Percentiles rank a stretch among this genome's conserved stretches.
Conservation (phyloP, 2,113 vertebrate genomes). For the Apus apus region DNA sequence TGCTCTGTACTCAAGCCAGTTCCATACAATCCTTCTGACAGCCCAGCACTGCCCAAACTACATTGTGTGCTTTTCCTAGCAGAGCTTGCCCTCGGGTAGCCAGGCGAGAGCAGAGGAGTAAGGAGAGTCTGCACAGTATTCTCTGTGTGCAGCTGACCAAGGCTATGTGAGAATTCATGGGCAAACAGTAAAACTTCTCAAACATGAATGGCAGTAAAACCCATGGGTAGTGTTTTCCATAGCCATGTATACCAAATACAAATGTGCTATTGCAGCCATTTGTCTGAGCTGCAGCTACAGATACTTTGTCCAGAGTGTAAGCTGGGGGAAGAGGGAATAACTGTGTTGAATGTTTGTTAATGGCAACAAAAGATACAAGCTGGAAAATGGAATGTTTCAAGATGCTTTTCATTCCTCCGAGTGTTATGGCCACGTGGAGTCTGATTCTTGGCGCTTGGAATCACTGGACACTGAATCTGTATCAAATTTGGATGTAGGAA, state of each 20-base stretch:
- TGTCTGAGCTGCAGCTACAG: neutral
- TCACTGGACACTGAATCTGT: neutral
- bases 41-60: neutral
- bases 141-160: neutral
- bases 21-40: rapidly evolving
- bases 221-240: rapidly evolving
- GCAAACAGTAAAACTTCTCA: neutral
- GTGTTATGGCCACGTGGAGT: neutral
- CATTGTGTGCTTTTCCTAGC: neutral
- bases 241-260: neutral
- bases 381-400: neutral
- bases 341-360: neutral
- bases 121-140: neutral
- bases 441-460: neutral
- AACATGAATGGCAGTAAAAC: neutral
- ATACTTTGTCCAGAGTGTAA: neutral
- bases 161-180: neutral
- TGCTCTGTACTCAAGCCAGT: neutral
- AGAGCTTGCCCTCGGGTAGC: neutral
- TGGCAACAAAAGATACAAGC: neutral
- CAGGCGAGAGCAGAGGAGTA: neutral
- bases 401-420: neutral
- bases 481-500: neutral
- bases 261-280: neutral
- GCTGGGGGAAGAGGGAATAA: neutral